Evolutionary conservation across 2,797 vertebrate genomes (phyloP), one percentile per base, ranked within the genome.

Genomic region (Acanthornis magna): DNA sequence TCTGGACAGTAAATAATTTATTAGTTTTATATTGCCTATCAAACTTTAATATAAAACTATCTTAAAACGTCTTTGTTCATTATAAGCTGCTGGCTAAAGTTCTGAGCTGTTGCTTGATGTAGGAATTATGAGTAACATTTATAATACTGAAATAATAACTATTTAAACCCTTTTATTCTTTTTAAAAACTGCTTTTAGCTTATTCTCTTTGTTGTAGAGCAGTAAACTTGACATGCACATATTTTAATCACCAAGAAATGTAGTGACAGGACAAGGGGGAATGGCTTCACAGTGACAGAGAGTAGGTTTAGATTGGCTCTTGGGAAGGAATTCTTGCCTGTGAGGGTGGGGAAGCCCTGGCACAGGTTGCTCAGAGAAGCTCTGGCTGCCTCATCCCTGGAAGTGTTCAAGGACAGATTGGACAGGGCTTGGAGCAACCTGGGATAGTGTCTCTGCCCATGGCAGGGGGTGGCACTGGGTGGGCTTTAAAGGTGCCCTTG

Each of bases 341-440:
- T 5, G 62, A n/a, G n/a, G n/a, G n/a, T n/a, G n/a, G n/a, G n/a
- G n/a, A 63, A 43, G 29, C 51, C 16, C 43, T 57, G 81, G 47
- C 40, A 3, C n/a, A 61, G 83, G 38, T 0, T 62, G 14, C 34
- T 23, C 65, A 40, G 65, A 26, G 42, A 0, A 48, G 42, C 48
- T 48, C 7, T 14, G 58, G 32, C 22, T 42, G 58, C 43, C 43
- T 27, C 66, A 23, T 38, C 36, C 54, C 60, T 67, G 45, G 16
- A 1, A 17, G 3, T 29, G 53, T 1, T 21, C 36, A 2, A 25
- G 13, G 63, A 10, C 38, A 2, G n/a, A 13, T 1, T 58, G 26
- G 60, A 21, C 1, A 3, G 61, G 71, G 45, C 36, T 67, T 8
- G 71, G 75, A 45, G 60, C 53, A 51, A 0, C 19, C 67, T 58